Conservation (phyloP, 2,888 invertebrate species). For the Harpalus rubripes region DNA sequence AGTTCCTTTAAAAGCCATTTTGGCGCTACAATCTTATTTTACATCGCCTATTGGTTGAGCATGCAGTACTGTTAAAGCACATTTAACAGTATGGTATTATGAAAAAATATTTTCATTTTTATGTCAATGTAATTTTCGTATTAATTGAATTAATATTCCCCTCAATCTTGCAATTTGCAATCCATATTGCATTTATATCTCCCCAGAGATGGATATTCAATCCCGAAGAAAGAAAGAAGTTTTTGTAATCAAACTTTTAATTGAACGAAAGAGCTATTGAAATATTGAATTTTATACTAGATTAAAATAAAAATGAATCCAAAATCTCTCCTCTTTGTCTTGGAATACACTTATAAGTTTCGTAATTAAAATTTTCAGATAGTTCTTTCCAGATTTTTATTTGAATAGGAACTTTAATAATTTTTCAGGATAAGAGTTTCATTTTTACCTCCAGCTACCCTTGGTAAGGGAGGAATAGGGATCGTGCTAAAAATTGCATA, state of each 20-base stretch:
- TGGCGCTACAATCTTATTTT: no score
- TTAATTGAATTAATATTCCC: no score
- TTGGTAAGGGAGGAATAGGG: no score
- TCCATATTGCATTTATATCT: slow-evolving; percentile 7
- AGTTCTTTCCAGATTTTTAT: slow-evolving; percentile 49
- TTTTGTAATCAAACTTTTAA: slow-evolving; percentile 56
- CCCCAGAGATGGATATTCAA: background rate
- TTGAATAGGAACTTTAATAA: slow-evolving; percentile 22
- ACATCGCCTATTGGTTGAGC: no score
- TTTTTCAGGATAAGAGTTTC: slow-evolving; percentile 1
- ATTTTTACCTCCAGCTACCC: no score
- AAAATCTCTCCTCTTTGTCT: slow-evolving; percentile 32
- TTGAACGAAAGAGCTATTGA: slow-evolving; percentile 62
- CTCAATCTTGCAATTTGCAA: background rate
- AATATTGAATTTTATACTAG: slow-evolving; percentile 61
- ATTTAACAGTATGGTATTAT: no score
- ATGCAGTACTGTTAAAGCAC: no score
- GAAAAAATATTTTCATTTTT: no score
- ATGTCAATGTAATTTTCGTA: no score
- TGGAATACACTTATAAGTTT: slow-evolving; percentile 45
- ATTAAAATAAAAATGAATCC: slow-evolving; percentile 58
- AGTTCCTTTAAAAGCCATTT: no score
- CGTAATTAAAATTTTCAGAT: slow-evolving; percentile 57
- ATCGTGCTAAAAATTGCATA: no score
- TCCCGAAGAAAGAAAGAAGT: slow-evolving; percentile 1